These are phyloP conservation scores for Zoanthus gigantus DNA, from an alignment of 92 coral and sea anemone genomes.

Conservation along the genomic window DNA sequence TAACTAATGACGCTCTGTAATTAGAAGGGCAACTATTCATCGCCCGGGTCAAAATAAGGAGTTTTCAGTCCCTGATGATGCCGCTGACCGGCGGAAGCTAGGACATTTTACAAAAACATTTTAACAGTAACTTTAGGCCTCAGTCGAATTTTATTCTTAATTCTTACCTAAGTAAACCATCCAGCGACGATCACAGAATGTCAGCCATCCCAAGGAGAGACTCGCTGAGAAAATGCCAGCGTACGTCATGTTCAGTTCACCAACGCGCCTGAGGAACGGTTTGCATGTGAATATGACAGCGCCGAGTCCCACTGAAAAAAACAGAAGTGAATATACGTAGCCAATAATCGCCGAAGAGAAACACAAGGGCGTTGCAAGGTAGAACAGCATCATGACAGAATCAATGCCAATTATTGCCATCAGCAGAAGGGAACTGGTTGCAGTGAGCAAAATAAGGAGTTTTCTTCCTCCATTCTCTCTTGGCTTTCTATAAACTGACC, in stretches of 20 bases:
- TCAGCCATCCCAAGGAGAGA: not conserved
- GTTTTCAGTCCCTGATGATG: too few relatives aligned
- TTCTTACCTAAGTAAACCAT: constrained; percentile 12
- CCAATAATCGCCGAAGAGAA: constrained; percentile 71
- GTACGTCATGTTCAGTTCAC: not conserved
- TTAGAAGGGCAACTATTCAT: too few relatives aligned
- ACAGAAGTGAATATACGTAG: constrained; percentile 53
- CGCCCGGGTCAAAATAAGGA: too few relatives aligned
- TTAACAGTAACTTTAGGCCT: too few relatives aligned
- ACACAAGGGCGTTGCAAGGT: constrained; percentile 67
- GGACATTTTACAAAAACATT: too few relatives aligned
- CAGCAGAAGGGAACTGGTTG: not conserved
- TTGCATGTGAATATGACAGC: constrained; percentile 35
- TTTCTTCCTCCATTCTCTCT: constrained; percentile 21
- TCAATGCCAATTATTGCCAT: constrained; percentile 44
- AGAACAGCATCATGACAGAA: constrained; percentile 52
- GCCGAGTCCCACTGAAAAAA: constrained; percentile 63
- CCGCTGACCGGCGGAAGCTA: too few relatives aligned
- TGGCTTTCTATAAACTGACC: constrained; percentile 48
- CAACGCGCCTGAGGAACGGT: not conserved
- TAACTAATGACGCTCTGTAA: too few relatives aligned
- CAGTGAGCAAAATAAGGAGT: constrained; percentile 47
- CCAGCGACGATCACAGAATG: constrained; percentile 16
- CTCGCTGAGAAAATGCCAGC: not conserved
- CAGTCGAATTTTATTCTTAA: too few relatives aligned